These are phyloP conservation scores for Nematopogon swammerdamellus DNA, from an alignment of 2,888 invertebrate genomes.

Conservation along the genomic window DNA sequence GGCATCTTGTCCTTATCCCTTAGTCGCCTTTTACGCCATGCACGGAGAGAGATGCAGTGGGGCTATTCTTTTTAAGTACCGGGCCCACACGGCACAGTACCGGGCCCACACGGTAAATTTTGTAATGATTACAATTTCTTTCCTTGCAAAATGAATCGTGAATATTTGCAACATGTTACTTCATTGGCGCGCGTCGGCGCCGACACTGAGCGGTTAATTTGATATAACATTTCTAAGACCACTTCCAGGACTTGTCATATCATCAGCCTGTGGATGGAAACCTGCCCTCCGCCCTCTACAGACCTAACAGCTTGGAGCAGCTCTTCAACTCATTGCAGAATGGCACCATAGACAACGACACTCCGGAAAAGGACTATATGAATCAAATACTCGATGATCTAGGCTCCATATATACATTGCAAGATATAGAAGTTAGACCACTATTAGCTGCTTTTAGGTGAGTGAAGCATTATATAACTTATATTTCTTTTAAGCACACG, in stretches of 20 bases:
- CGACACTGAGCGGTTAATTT: too few relatives aligned
- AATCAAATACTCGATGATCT: slow-evolving; percentile 51
- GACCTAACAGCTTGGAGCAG: slow-evolving; percentile 49
- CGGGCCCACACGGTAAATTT: too few relatives aligned
- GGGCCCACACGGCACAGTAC: too few relatives aligned
- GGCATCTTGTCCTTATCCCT: too few relatives aligned
- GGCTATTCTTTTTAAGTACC: too few relatives aligned
- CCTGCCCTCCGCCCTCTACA: slow-evolving; percentile 48
- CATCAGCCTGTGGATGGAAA: slow-evolving; percentile 52
- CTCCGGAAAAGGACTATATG: slow-evolving; percentile 50
- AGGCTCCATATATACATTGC: slow-evolving; percentile 52
- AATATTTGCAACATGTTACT: too few relatives aligned
- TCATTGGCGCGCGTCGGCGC: too few relatives aligned
- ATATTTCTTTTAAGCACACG: neutral
- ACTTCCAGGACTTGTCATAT: slow-evolving; percentile 44
- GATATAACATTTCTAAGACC: too few relatives aligned
- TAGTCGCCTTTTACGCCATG: too few relatives aligned
- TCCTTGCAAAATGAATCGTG: too few relatives aligned
- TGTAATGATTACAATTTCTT: too few relatives aligned
- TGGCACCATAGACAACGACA: slow-evolving; percentile 52
- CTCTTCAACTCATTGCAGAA: slow-evolving; percentile 50
- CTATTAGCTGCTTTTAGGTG: slow-evolving; percentile 62
- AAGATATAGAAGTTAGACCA: slow-evolving; percentile 59
- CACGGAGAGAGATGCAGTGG: too few relatives aligned
- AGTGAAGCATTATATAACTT: slow-evolving; percentile 1